phyloP scores from a whole-genome alignment of 2,888 invertebrate genomes.

The Globia sparganii region DNA sequence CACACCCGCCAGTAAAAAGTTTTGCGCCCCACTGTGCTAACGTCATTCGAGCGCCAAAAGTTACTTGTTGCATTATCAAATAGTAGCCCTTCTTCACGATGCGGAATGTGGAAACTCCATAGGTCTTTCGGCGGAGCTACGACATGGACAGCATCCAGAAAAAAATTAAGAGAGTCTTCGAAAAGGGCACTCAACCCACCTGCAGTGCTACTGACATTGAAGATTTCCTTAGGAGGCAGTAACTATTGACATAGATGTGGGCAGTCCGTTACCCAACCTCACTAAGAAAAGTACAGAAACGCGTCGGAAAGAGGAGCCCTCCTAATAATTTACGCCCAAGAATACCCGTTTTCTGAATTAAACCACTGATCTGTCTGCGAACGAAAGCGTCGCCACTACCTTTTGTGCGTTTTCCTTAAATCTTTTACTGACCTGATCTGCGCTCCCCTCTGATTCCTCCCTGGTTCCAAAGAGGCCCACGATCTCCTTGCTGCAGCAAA shows the following conservation, averaged over 20 bases:
- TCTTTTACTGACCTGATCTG: slow-evolving; percentile 74
- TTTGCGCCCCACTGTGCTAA: too few relatives aligned
- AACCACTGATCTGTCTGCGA: neutral
- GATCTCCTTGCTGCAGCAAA: slow-evolving; percentile 72
- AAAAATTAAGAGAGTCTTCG: neutral
- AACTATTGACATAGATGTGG: neutral
- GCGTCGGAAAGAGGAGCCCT: neutral
- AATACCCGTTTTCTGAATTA: too few relatives aligned
- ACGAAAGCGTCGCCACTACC: neutral
- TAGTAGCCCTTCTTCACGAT: too few relatives aligned
- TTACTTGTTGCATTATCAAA: too few relatives aligned
- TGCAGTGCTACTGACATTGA: neutral
- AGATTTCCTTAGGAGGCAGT: neutral
- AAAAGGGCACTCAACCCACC: neutral
- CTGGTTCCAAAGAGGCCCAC: slow-evolving; percentile 79
- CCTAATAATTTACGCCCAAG: neutral
- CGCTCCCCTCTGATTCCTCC: slow-evolving; percentile 79
- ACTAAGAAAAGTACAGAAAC: neutral
- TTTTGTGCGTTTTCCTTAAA: neutral
- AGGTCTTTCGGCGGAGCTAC: neutral
- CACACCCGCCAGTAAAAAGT: too few relatives aligned
- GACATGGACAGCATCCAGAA: neutral
- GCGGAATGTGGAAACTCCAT: too few relatives aligned
- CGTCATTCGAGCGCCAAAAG: too few relatives aligned
- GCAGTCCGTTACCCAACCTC: neutral